Conservation (phyloP, 2,797 vertebrate species). For the Fratercula arctica region DNA sequence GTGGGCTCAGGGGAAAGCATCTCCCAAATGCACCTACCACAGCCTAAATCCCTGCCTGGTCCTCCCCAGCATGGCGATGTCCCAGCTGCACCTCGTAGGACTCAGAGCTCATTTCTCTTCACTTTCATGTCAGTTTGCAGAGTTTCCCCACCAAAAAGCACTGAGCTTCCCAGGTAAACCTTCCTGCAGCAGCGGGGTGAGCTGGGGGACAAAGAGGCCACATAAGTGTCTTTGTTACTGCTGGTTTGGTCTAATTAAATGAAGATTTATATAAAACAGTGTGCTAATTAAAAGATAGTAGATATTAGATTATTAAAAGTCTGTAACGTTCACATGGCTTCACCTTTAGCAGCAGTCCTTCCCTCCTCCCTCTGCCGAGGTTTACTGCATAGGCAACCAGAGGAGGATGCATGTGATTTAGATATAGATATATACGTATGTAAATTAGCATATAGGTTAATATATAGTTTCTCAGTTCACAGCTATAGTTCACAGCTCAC, state of each 20-base stretch:
- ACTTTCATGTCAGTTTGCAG: rapidly evolving
- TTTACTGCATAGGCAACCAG: rapidly evolving
- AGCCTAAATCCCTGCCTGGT: neutral
- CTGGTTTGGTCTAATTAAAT: neutral
- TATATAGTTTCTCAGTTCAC: neutral
- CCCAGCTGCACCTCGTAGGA: neutral
- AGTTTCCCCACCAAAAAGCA: neutral
- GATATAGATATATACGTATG: neutral
- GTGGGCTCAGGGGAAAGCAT: neutral
- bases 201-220: neutral
- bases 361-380: neutral
- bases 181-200: rapidly evolving
- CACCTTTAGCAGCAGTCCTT: neutral
- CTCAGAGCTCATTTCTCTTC: neutral
- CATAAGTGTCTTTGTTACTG: neutral
- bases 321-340: neutral
- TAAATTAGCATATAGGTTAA: neutral
- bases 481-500: neutral
- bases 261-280: neutral
- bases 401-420: neutral
- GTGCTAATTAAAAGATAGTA: neutral
- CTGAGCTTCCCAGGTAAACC: neutral
- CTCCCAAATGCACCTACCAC: neutral
- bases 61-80: rapidly evolving
- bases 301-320: neutral